These are phyloP conservation scores for Agrotis clavis DNA, from an alignment of 2,888 invertebrate genomes.

Conservation along the genomic window DNA sequence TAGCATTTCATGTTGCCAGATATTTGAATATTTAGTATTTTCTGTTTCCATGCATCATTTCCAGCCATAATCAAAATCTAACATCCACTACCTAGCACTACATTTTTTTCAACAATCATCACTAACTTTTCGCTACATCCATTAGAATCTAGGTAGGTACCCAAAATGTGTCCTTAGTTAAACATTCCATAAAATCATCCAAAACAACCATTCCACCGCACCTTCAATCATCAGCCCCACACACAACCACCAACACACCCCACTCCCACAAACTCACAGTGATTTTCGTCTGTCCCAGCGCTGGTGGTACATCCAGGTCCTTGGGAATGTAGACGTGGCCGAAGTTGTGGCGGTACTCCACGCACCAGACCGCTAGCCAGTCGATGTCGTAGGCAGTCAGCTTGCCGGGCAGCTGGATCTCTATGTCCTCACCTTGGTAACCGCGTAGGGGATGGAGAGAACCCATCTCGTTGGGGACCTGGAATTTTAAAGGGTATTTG, in stretches of 20 bases:
- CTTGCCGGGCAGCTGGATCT: slow-evolving; percentile 96
- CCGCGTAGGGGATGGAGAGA: slow-evolving; percentile 95
- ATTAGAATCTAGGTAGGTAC: no score
- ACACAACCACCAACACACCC: neutral
- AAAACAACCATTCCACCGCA: neutral
- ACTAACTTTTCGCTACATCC: no score
- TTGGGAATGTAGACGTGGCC: slow-evolving; percentile 97
- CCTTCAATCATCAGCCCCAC: neutral
- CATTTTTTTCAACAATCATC: no score
- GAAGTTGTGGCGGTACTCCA: slow-evolving; percentile 97
- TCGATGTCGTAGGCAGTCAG: slow-evolving; percentile 97
- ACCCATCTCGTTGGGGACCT: slow-evolving; percentile 97
- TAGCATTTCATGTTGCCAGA: no score
- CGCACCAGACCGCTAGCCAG: slow-evolving; percentile 98
- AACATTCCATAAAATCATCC: neutral
- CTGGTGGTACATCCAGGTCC: slow-evolving; percentile 97
- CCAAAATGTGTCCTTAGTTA: no score
- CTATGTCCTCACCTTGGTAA: slow-evolving; percentile 98
- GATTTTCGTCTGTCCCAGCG: slow-evolving; percentile 97
- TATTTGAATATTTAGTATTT: no score
- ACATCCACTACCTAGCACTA: no score
- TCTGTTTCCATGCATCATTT: no score
- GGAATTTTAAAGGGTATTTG: slow-evolving; percentile 9
- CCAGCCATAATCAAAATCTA: no score
- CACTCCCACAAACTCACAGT: slow-evolving; percentile 92